Conservation (phyloP, 2,888 invertebrate species). For the Ctena decussata region DNA sequence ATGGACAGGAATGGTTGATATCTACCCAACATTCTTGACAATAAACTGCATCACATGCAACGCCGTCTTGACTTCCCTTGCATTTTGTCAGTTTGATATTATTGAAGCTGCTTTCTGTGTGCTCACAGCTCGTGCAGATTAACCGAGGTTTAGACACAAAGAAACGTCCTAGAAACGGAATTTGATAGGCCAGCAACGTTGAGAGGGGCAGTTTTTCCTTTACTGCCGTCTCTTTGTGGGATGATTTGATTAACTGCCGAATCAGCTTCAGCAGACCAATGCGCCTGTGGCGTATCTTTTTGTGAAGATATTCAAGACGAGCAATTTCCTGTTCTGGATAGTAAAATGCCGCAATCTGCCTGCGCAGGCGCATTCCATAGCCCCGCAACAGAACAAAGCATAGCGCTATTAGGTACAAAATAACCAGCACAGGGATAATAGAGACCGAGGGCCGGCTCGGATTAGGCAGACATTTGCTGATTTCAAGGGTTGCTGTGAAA, state of each 20-base stretch:
- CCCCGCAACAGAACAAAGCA: constrained; percentile 60
- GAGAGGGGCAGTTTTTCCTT: constrained; percentile 56
- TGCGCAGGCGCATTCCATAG: constrained; percentile 63
- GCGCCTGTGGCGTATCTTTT: constrained; percentile 65
- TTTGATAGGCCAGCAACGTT: constrained; percentile 45
- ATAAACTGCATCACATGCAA: constrained; percentile 63
- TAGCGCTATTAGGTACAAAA: constrained; percentile 61
- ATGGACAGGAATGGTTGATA: constrained; percentile 53
- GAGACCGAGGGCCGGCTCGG: constrained; percentile 47
- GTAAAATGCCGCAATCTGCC: constrained; percentile 65
- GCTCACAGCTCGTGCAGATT: constrained; percentile 62
- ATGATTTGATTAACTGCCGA: constrained; percentile 58
- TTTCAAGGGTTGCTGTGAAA: constrained; percentile 49
- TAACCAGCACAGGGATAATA: constrained; percentile 50
- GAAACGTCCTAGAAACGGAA: constrained; percentile 42
- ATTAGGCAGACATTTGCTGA: constrained; percentile 66
- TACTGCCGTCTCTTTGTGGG: constrained; percentile 55
- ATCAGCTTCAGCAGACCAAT: constrained; percentile 60
- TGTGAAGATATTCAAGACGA: constrained; percentile 64
- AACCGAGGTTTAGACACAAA: constrained; percentile 23
- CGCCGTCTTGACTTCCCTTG: constrained; percentile 33
- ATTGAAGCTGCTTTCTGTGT: constrained; percentile 42
- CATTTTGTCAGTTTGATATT: constrained; percentile 44
- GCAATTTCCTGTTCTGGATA: constrained; percentile 67
- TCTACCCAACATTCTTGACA: constrained; percentile 61